Evolutionary conservation across 2,113 vertebrate genomes (phyloP), one percentile per base, ranked within the genome.

Genomic region (Anoura caudifer): DNA sequence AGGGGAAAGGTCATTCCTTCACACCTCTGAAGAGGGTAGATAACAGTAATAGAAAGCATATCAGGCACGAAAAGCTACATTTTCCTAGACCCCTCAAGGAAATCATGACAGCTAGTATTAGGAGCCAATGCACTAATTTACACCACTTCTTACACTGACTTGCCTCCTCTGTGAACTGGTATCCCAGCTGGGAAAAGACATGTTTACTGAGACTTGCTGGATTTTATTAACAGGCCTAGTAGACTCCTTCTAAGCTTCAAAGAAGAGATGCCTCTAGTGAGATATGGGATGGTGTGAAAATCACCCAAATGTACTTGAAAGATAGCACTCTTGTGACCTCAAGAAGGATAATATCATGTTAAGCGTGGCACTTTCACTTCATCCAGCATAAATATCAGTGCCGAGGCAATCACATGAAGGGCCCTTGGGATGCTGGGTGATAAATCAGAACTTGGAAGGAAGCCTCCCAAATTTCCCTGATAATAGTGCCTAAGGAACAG

Each of bases 401-500:
- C 95, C 89, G 97, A 94, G 93, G 79, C 92, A 98, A 97, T 98
- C 95, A 87, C 90, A 95, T 85, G 41, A 91, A 97, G 91, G 92
- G 89, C 91, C 79, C 96, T 96, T 81, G 93, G 89, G 80, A 97
- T 45, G 94, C 91, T 43, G 91, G 97, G 69, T 97, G 97, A 97
- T 50, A 97, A 98, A 98, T 90, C 61, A 97, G 95, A 75, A 16
- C 72, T 97, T 92, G 75, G 89, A 97, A 98, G 91, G 76, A 97
- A 97, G 94, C 83, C 87, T 97, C 80, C 91, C 43, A 98, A 98
- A 94, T 82, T 81, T 92, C 59, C 10, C 41, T 95, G 86, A 97
- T 96, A 97, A 91, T 52, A 93, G 5, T 65, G 54, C 22, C 82
- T 70, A 56, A 89, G 83, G 87, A 95, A 70, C 24, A 82, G 97